Evolutionary conservation across 2,888 invertebrate genomes (phyloP).

Genomic region (Amaurobius ferox): DNA sequence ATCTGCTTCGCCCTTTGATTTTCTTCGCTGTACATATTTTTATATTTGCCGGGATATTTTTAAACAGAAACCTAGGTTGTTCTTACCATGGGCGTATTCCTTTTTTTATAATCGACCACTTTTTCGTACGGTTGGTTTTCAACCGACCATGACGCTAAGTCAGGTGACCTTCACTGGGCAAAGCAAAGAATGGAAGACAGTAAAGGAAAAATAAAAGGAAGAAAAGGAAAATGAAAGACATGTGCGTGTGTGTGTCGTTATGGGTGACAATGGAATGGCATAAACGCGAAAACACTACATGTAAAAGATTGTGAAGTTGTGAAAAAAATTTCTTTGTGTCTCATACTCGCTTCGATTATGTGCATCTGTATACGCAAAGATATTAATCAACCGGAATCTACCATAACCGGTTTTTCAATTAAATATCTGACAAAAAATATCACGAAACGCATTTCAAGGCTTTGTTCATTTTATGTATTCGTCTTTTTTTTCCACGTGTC

Average conservation of each 20-base stretch:
- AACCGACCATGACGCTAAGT: conserved; percentile 61
- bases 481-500: no score
- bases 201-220: not conserved
- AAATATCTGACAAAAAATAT: not conserved
- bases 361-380: not conserved
- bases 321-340: not conserved
- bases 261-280: conserved; percentile 23
- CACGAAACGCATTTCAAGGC: not conserved
- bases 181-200: conserved; percentile 25
- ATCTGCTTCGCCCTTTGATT: no score
- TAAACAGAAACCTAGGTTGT: not conserved
- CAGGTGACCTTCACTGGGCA: conserved; percentile 58
- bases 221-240: conserved; percentile 23
- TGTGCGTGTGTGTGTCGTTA: conserved; percentile 38
- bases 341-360: not conserved
- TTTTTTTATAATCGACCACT: conserved; percentile 59
- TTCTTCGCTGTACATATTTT: not conserved
- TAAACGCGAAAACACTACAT: conserved; percentile 20
- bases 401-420: conserved; percentile 8
- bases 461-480: not conserved
- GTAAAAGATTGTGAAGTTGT: conserved; percentile 33
- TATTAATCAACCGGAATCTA: not conserved
- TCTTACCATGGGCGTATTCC: conserved; percentile 58
- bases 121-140: conserved; percentile 67
- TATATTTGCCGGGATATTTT: not conserved